Evolutionary conservation across 2,888 invertebrate genomes (phyloP), one percentile per base, ranked within the genome.

Genomic region (Hirudinaria manillensis): DNA sequence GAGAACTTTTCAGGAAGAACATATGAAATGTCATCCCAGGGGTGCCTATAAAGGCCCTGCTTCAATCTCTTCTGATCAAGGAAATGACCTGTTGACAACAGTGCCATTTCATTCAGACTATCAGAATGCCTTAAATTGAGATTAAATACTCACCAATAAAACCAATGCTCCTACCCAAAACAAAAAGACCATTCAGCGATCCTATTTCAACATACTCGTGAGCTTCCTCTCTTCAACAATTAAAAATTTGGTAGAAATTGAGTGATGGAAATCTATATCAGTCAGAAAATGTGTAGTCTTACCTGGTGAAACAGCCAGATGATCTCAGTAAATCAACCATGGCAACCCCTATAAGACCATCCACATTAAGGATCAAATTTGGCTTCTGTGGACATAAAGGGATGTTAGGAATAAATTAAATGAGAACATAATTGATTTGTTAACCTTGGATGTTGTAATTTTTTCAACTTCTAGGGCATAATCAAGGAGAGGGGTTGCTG

Each of bases 331-430:
- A 90, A 85, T 99, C 99, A 34, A 99, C 98, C 87, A 99, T 97
- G 24, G 94, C 91, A 65, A 94, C 94, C 0, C 96, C 99, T 81
- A 99, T 97, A 79, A 97, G 92, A 76, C 99, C 99, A 87, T 99
- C 99, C 29, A 99, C 99, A 87, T 99, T 99, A 78, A 99, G 89
- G 84, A 99, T 99, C 76, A 99, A 89, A 88, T 99, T 99, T n/a
- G 99, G 99, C 87, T 99, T 99, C 89, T 88, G 81, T 19, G 82
- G 13, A 45, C 16, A 80, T 74, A 65, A 34, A 4, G 56, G 53
- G 66, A 16, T 19, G 16, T n/a, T 66, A 74, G 38, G 7, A 21
- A 70, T 19, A 13, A 61, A 24, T 10, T 21, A 36, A 32, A 61
- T 56, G 32, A 34, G 56, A 73, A 56, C 3, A 36, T 24, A 68